Conservation (phyloP, 2,888 invertebrate species). For the Apodemia arnacis region DNA sequence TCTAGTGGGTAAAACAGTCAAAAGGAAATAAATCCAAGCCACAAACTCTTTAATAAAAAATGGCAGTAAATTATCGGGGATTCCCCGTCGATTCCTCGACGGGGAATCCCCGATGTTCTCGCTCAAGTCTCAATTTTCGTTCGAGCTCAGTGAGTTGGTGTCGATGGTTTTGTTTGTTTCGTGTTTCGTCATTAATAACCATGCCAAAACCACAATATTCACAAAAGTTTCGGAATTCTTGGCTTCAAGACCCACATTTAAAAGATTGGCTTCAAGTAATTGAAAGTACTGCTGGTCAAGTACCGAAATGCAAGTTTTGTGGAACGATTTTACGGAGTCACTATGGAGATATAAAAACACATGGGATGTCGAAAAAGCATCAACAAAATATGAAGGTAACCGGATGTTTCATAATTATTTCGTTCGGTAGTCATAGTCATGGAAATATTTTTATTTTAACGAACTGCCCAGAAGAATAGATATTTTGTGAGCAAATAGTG, state of each 20-base stretch:
- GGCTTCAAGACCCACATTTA: conserved; percentile 29
- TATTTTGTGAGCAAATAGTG: conserved; percentile 3
- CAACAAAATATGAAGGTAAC: conserved; percentile 4
- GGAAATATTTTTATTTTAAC: background rate
- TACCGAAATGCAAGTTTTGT: conserved; percentile 7
- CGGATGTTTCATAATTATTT: conserved; percentile 3
- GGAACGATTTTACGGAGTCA: background rate
- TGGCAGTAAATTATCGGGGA: too few relatives aligned
- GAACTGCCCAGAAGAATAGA: background rate
- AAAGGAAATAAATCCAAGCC: too few relatives aligned
- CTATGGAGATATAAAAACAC: background rate
- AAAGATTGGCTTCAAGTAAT: conserved; percentile 26
- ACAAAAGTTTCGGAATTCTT: conserved; percentile 21
- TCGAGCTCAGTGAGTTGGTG: conserved; percentile 23
- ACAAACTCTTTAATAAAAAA: too few relatives aligned
- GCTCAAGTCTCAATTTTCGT: conserved; percentile 26
- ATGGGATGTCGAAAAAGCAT: background rate
- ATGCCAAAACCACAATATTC: conserved; percentile 30
- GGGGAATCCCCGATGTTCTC: conserved; percentile 8
- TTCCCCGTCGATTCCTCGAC: too few relatives aligned
- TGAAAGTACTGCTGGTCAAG: conserved; percentile 27
- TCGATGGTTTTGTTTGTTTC: conserved; percentile 20
- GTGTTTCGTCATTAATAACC: conserved; percentile 17
- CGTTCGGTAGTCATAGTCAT: background rate
- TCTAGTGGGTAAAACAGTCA: too few relatives aligned